Base-by-base conservation (phyloP, 2,888 invertebrate genomes). In the Rhogogaster chlorosoma region DNA sequence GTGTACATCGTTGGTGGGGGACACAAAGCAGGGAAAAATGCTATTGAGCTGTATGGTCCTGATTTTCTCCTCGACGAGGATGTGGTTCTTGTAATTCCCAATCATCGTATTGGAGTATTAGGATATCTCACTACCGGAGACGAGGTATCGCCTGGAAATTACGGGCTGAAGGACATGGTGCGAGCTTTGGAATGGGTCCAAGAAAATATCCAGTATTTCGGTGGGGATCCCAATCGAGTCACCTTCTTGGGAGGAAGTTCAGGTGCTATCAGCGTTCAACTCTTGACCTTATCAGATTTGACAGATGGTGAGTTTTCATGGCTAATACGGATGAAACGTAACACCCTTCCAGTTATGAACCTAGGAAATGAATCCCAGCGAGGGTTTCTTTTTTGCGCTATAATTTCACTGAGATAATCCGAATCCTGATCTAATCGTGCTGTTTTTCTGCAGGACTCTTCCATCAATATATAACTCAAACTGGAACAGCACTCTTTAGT, bases 121-220 rank as follows among this genome's bases (percentile, higher is more conserved):
- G 80, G 80, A 32, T 80, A 53, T 49, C 64, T 80, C 36, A 61
- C 15, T 9, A 80, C 80, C 18, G 80, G 80, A 36, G 80, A 80
- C 64, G 80, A 80, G 26, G 64, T 64, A 15, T n/a, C 61, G 4
- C 80, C 80, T n/a, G 80, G 80, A 64, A 80, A 80, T 61, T 61
- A 61, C 15, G 80, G 38, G 5, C 42, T 80, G 15, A 80, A 80
- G 61, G 80, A 80, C 26, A 4, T 38, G 0, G 36, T 80, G 18
- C 61, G 15, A 22, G 80, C 61, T 18, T 15, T 80, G 36, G 26
- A 80, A 64, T 80, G 80, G 80, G 26, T 42, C 22, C 80, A 42
- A 22, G 80, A 80, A 7, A 80, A 10, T n/a, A 32, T 80, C 64
- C 61, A 36, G 61, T 80, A 61, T 42, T 61, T 80, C 10, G 64